These are phyloP conservation scores for Caenorhabditis doughertyi DNA, from an alignment of 2,888 invertebrate genomes.

Conservation along the genomic window DNA sequence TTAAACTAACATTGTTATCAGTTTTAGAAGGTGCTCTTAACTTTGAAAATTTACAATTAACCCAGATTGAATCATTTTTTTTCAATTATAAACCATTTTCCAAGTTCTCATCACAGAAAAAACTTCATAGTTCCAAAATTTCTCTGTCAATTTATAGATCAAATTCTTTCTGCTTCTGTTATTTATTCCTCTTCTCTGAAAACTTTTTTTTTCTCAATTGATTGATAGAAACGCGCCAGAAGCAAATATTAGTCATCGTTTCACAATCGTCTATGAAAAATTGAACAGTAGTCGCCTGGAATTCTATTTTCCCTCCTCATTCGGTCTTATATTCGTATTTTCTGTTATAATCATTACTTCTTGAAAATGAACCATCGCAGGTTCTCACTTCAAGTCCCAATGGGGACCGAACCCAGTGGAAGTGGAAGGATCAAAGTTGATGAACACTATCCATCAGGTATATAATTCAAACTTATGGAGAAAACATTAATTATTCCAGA, in stretches of 20 bases:
- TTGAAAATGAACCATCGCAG: conserved; percentile 56
- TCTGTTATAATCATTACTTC: background rate
- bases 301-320: conserved; percentile 2
- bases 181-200: conserved; percentile 24
- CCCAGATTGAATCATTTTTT: too few relatives aligned
- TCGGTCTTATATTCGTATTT: conserved; percentile 1
- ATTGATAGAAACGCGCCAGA: conserved; percentile 30
- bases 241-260: conserved; percentile 58
- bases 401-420: conserved; percentile 68
- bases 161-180: conserved; percentile 8
- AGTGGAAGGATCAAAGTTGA: conserved; percentile 69
- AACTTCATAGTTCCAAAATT: background rate
- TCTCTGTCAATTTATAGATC: too few relatives aligned
- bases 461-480: background rate
- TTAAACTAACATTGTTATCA: too few relatives aligned
- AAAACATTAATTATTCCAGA: conserved; percentile 45
- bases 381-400: conserved; percentile 68
- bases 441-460: conserved; percentile 71
- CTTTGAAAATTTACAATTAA: too few relatives aligned
- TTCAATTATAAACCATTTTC: too few relatives aligned
- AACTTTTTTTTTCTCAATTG: background rate
- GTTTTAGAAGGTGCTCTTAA: too few relatives aligned
- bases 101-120: too few relatives aligned
- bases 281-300: conserved; percentile 42
- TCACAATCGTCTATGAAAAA: conserved; percentile 30